Conservation (phyloP, 1,140 invertebrate species). For the Drosophila parabipectinata region DNA sequence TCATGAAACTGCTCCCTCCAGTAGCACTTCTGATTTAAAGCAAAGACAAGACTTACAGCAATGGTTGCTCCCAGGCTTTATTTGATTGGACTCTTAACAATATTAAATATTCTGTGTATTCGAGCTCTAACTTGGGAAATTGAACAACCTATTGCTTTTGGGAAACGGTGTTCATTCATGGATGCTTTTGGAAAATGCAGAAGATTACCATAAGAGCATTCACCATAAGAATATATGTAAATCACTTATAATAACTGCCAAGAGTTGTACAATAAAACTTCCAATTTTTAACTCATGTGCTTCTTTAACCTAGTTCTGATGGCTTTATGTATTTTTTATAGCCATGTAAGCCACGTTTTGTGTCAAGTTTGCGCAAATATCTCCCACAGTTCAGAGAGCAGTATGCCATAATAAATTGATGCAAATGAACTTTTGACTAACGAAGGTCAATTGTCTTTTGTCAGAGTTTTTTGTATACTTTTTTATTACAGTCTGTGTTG, state of each 20-base stretch:
- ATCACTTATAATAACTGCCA: too few relatives aligned
- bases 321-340: constrained; percentile 6
- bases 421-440: constrained; percentile 68
- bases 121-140: too few relatives aligned
- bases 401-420: constrained; percentile 54
- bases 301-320: constrained; percentile 25
- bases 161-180: not conserved
- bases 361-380: constrained; percentile 29
- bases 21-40: too few relatives aligned
- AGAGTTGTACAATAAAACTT: not conserved
- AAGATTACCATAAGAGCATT: not conserved
- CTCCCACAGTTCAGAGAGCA: constrained; percentile 44
- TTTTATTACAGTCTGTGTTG: constrained; percentile 54
- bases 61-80: too few relatives aligned
- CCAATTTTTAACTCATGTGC: not conserved
- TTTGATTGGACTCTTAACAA: too few relatives aligned
- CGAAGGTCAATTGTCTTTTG: constrained; percentile 71
- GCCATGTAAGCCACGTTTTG: constrained; percentile 3
- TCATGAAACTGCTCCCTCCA: too few relatives aligned
- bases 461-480: constrained; percentile 25
- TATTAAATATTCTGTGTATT: too few relatives aligned
- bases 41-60: too few relatives aligned
- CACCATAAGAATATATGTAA: too few relatives aligned
- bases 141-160: not conserved
- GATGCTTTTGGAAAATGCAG: not conserved